Evolutionary conservation across 2,888 invertebrate species (phyloP).

Genomic region (Erebia palarica): DNA sequence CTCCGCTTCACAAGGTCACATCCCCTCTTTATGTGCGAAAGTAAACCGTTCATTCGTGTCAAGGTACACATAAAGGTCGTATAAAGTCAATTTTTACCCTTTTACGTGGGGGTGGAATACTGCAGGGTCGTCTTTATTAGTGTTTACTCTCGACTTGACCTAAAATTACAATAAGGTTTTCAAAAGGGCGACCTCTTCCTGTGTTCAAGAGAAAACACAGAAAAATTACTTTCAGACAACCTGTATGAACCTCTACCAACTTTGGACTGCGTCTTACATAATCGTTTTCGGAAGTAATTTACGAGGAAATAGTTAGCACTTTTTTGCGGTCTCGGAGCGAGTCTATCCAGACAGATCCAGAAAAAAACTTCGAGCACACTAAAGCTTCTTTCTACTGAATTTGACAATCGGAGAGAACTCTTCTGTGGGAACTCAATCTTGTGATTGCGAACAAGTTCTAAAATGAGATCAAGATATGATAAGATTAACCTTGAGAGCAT

Average conservation of each 20-base stretch:
- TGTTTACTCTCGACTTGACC: slow-evolving; percentile 44
- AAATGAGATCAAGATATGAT: slow-evolving; percentile 2
- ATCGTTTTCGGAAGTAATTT: neutral
- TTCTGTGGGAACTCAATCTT: neutral
- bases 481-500: slow-evolving; percentile 2
- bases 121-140: slow-evolving; percentile 21
- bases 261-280: neutral
- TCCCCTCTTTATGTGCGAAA: slow-evolving; percentile 6
- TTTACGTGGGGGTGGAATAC: slow-evolving; percentile 23
- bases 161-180: slow-evolving; percentile 52
- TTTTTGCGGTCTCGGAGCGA: neutral
- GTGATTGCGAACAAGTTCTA: neutral
- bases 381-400: neutral
- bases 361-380: neutral
- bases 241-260: neutral
- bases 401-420: neutral
- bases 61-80: slow-evolving; percentile 2
- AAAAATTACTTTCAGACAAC: slow-evolving; percentile 7
- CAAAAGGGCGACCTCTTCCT: slow-evolving; percentile 38
- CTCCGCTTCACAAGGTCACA: slow-evolving; percentile 2
- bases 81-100: slow-evolving; percentile 21
- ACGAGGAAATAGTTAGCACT: neutral
- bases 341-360: neutral
- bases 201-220: slow-evolving; percentile 20
- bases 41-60: neutral